Evolutionary conservation across 2,797 vertebrate genomes (phyloP).

Genomic region (Malacoctenus gilli): DNA sequence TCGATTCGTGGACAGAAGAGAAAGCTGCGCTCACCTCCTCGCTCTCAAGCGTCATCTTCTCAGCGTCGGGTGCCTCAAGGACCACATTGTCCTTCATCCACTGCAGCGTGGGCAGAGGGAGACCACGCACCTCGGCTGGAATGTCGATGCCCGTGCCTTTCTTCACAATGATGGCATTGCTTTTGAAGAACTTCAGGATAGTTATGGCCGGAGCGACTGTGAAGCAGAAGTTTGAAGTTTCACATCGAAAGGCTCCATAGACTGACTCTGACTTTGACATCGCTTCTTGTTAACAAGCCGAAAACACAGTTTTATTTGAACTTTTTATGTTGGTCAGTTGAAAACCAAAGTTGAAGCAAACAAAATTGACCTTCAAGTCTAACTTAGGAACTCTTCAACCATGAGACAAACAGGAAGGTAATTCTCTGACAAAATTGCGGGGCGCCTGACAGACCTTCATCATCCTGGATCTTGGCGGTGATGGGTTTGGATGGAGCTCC

Average conservation of each 20-base stretch:
- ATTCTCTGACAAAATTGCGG: too few relatives aligned
- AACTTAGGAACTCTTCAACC: too few relatives aligned
- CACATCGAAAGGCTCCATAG: too few relatives aligned
- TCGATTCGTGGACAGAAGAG: background rate
- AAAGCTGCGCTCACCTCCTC: slow-evolving; percentile 79
- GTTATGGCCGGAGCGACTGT: slow-evolving; percentile 89
- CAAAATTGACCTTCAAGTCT: too few relatives aligned
- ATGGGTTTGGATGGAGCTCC: slow-evolving; percentile 91
- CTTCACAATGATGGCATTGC: slow-evolving; percentile 88
- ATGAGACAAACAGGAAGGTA: too few relatives aligned
- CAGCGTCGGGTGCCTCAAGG: slow-evolving; percentile 85
- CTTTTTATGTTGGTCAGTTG: too few relatives aligned
- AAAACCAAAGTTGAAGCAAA: too few relatives aligned
- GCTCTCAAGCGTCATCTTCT: slow-evolving; percentile 86
- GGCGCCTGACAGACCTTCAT: slow-evolving; percentile 94
- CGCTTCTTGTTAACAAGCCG: too few relatives aligned
- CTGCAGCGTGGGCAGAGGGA: slow-evolving; percentile 91
- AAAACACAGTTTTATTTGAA: too few relatives aligned
- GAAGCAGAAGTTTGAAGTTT: too few relatives aligned
- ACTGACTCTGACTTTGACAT: too few relatives aligned
- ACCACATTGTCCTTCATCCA: slow-evolving; percentile 88
- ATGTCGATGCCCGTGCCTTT: slow-evolving; percentile 91
- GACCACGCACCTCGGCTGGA: slow-evolving; percentile 91
- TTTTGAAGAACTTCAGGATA: slow-evolving; percentile 88
- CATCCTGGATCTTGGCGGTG: slow-evolving; percentile 89